A percentile compares a stretch with the other conserved stretches of the same genome.
These are phyloP conservation scores for Burhinus bistriatus DNA, from an alignment of 2,113 vertebrate genomes.

Conservation along the genomic window DNA sequence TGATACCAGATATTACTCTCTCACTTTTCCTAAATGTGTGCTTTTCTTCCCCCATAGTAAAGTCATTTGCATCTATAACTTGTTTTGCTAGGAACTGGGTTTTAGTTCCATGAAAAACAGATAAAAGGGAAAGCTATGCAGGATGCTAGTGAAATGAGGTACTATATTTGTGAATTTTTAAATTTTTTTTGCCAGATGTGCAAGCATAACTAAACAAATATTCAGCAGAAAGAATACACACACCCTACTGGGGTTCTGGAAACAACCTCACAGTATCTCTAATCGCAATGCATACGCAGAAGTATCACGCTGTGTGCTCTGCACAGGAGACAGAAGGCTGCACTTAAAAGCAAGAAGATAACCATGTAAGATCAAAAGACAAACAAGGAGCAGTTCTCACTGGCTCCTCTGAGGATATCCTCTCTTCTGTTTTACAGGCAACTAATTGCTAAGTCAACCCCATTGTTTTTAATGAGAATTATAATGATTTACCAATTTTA, in stretches of 20 bases:
- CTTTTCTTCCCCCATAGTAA: neutral
- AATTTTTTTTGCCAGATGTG: neutral
- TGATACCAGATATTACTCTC: neutral
- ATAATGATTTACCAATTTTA: neutral
- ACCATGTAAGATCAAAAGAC: conserved; percentile 28
- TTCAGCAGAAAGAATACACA: neutral
- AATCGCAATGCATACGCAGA: neutral
- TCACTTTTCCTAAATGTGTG: neutral
- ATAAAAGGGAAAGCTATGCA: neutral
- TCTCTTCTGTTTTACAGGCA: neutral
- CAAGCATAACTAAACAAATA: conserved; percentile 35
- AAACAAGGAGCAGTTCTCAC: neutral
- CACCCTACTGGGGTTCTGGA: neutral
- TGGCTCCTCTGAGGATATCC: conserved; percentile 16
- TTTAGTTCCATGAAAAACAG: neutral
- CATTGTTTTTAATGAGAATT: conserved; percentile 15
- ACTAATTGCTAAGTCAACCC: neutral
- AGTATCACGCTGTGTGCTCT: neutral
- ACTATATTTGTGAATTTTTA: neutral
- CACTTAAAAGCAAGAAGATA: conserved; percentile 13
- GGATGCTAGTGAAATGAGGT: neutral
- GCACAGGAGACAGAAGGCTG: neutral
- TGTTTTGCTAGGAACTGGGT: neutral
- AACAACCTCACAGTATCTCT: conserved; percentile 15
- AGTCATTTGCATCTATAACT: neutral